phyloP scores from a whole-genome alignment of 2,113 vertebrate genomes.

The Rana temporaria region DNA sequence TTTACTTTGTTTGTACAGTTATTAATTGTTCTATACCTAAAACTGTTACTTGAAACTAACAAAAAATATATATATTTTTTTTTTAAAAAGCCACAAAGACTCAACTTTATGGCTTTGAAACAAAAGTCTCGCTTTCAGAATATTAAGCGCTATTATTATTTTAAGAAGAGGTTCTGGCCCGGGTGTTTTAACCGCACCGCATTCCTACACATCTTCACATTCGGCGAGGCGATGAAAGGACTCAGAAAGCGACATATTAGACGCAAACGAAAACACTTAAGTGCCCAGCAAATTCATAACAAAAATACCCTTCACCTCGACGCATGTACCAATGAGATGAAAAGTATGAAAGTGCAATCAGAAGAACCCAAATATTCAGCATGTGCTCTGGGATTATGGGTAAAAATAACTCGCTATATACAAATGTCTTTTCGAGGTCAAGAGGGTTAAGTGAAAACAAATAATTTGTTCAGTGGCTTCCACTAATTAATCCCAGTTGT shows the following conservation, averaged over 20 bases:
- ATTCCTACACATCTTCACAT: conserved; percentile 47
- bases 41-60: no score
- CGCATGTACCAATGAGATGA: conserved; percentile 57
- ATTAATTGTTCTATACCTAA: no score
- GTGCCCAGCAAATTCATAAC: conserved; percentile 68
- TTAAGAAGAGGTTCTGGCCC: not conserved
- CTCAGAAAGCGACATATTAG: conserved; percentile 63
- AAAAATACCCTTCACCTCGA: conserved; percentile 64
- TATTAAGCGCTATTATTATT: no score
- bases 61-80: no score
- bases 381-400: conserved; percentile 7
- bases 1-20: no score
- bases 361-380: conserved; percentile 45
- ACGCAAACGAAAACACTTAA: conserved; percentile 68
- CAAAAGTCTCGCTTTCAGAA: no score
- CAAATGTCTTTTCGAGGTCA: conserved; percentile 24
- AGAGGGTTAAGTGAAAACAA: conserved; percentile 41
- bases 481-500: conserved; percentile 29
- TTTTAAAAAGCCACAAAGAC: no score
- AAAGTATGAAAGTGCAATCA: conserved; percentile 66
- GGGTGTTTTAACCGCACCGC: not conserved
- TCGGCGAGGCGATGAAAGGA: conserved; percentile 63
- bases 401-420: conserved; percentile 26
- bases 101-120: no score
- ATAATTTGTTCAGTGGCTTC: conserved; percentile 45